Evolutionary conservation across 2,797 vertebrate genomes (phyloP), one percentile per base, ranked within the genome.

Genomic region (Malurus splendens): DNA sequence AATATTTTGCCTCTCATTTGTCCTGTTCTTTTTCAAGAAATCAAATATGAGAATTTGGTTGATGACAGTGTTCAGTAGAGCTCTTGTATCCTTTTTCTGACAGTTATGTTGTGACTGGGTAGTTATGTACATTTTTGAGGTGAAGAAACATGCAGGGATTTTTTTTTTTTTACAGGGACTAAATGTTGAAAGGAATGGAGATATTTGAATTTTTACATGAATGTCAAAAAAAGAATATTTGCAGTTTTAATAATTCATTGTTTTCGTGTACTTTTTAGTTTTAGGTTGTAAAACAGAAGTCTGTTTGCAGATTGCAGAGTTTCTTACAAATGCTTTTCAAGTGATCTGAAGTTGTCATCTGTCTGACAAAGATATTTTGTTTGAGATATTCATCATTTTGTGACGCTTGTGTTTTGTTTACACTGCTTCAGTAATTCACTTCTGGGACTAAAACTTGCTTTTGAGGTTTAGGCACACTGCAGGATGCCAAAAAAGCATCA

Each of bases 351-450:
- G 83, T 86, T 95, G 94, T 95, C 94, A 93, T 92, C 73, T 89
- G 57, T 81, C 94, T 92, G 89, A 96, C 94, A 97, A 95, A 96
- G 96, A 96, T 85, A 93, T 95, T 96, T 93, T 93, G 73, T 91
- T 90, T 91, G 93, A 95, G 94, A 94, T 95, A 86, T 90, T 96
- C 91, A 96, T 97, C 79, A 93, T 90, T 96, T 93, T 90, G 73
- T 96, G 95, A 96, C 24, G 66, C 90, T 93, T 94, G 82, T 95
- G 75, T 95, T 96, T 95, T 96, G 95, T 96, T 96, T 97, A 95
- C 93, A 95, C 82, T 91, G 93, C 94, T 95, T 95, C 93, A 95
- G 93, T 95, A 95, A 96, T 96, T 96, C 90, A 94, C 95, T 95
- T 95, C 79, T 94, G 96, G 94, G 95, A 96, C 84, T 92, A 36